These are phyloP conservation scores for Macropus fuliginosus DNA, from an alignment of 2,797 vertebrate species.

Conservation along the genomic window DNA sequence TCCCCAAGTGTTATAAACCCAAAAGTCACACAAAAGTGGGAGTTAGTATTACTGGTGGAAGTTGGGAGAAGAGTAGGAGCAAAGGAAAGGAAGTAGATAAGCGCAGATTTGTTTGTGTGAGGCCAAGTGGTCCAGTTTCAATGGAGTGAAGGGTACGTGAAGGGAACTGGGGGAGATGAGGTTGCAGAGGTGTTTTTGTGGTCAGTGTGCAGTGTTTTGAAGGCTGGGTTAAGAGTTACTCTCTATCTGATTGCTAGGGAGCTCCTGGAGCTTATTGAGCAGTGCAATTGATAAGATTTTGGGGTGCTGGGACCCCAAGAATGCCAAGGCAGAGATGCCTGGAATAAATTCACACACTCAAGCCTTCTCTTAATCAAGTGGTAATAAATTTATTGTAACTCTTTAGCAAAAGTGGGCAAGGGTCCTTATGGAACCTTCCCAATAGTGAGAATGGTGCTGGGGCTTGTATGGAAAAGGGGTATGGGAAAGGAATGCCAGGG, in stretches of 20 bases:
- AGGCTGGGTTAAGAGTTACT: not conserved
- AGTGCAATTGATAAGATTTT: too few relatives aligned
- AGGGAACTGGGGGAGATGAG: not conserved
- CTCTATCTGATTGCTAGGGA: not conserved
- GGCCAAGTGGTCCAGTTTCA: not conserved
- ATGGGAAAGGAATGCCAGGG: too few relatives aligned
- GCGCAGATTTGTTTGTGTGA: not conserved
- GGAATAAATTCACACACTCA: too few relatives aligned
- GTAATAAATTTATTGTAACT: too few relatives aligned
- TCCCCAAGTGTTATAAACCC: not conserved
- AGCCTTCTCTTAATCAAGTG: too few relatives aligned
- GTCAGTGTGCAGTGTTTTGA: not conserved
- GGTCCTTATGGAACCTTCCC: too few relatives aligned
- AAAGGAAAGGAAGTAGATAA: not conserved
- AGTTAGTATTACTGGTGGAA: not conserved
- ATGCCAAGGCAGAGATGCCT: too few relatives aligned
- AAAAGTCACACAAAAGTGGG: not conserved
- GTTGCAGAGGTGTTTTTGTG: not conserved
- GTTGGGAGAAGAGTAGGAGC: not conserved
- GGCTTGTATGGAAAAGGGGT: too few relatives aligned
- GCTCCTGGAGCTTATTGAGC: not conserved
- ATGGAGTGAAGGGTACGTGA: not conserved
- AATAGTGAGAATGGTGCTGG: too few relatives aligned
- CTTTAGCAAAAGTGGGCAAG: too few relatives aligned
- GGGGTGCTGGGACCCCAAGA: too few relatives aligned